Evolutionary conservation across 2,113 vertebrate genomes (phyloP).

Genomic region (Saccopteryx bilineata): DNA sequence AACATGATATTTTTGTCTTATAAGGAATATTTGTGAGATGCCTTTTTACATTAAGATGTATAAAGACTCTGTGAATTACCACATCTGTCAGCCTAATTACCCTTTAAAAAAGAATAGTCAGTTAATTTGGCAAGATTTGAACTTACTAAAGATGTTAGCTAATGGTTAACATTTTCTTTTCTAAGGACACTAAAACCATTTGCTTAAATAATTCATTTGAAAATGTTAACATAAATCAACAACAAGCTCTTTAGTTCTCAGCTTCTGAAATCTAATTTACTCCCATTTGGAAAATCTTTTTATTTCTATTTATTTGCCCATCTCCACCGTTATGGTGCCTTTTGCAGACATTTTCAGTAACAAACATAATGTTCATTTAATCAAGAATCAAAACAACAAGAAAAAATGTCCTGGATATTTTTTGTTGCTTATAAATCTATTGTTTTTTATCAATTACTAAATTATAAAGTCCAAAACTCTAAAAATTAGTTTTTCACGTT

Average conservation of each 20-base stretch:
- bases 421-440: background rate
- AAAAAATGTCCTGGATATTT: background rate
- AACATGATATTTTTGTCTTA: background rate
- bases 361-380: background rate
- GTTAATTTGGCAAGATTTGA: slow-evolving; percentile 53
- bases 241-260: background rate
- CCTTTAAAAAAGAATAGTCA: slow-evolving; percentile 3
- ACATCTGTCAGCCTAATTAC: background rate
- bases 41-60: background rate
- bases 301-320: background rate
- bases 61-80: background rate
- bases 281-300: background rate
- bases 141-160: slow-evolving; percentile 37
- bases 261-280: slow-evolving; percentile 36
- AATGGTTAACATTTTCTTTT: slow-evolving; percentile 44
- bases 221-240: slow-evolving; percentile 31
- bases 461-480: background rate
- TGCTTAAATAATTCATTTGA: slow-evolving; percentile 56
- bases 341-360: background rate
- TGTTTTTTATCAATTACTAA: background rate
- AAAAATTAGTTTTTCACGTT: background rate
- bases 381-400: background rate
- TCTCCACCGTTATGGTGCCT: background rate
- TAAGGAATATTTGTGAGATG: background rate
- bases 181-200: slow-evolving; percentile 37